Percentiles rank a stretch among this genome's conserved stretches.
These are phyloP conservation scores for Neotoma lepida DNA, from an alignment of 2,113 vertebrate species.

Conservation along the genomic window DNA sequence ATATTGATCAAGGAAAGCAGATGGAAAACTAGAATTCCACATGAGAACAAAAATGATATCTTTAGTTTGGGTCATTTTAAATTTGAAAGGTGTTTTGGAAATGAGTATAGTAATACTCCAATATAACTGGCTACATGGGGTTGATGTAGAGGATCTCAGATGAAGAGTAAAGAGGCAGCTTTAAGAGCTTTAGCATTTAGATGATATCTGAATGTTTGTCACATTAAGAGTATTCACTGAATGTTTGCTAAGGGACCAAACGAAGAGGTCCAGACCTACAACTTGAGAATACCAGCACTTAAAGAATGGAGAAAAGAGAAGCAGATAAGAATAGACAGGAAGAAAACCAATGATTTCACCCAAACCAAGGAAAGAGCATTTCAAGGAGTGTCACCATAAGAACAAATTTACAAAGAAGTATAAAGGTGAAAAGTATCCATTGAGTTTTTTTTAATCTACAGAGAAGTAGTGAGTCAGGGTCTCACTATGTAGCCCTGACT, in stretches of 20 bases:
- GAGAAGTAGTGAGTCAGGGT: neutral
- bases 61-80: slow-evolving; percentile 51
- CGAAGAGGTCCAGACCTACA: slow-evolving; percentile 14
- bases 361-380: slow-evolving; percentile 33
- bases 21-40: neutral
- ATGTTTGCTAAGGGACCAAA: slow-evolving; percentile 47
- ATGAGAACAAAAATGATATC: slow-evolving; percentile 19
- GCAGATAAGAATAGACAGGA: neutral
- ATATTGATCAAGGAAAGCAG: neutral
- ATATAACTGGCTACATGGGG: neutral
- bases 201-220: neutral
- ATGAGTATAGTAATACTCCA: neutral
- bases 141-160: slow-evolving; percentile 12
- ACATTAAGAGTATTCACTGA: slow-evolving; percentile 22
- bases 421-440: neutral
- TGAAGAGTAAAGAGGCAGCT: neutral
- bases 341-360: neutral
- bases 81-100: neutral
- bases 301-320: slow-evolving; percentile 24
- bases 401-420: slow-evolving; percentile 34
- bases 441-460: slow-evolving; percentile 19
- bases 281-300: neutral
- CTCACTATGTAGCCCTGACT: neutral
- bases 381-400: slow-evolving; percentile 4
- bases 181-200: slow-evolving; percentile 40